These are phyloP conservation scores for Agonopterix alstromeriana DNA, from an alignment of 2,888 invertebrate species.

Conservation along the genomic window DNA sequence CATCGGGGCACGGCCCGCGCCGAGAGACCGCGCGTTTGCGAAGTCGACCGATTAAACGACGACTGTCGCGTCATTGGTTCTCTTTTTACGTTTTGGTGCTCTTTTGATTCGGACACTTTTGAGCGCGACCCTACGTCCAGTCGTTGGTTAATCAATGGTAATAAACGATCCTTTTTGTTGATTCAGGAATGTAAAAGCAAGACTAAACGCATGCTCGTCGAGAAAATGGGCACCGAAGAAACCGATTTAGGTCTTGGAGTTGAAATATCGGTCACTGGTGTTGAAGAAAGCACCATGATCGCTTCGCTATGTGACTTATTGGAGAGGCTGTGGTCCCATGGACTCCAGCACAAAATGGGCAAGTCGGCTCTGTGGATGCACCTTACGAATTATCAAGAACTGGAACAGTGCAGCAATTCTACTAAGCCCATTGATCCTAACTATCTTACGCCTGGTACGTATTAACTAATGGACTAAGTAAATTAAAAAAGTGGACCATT, in stretches of 20 bases:
- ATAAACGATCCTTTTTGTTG: background rate
- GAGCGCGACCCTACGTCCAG: too few relatives aligned
- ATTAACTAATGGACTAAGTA: too few relatives aligned
- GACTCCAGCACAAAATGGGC: conserved; percentile 95
- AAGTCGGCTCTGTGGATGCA: conserved; percentile 99
- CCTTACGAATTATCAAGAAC: conserved; percentile 91
- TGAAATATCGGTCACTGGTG: conserved; percentile 82
- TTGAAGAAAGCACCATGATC: conserved; percentile 98
- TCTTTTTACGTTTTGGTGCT: too few relatives aligned
- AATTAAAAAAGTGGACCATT: background rate
- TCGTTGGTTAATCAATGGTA: too few relatives aligned
- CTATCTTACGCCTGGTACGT: conserved; percentile 71
- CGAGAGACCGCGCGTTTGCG: too few relatives aligned
- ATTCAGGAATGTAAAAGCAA: conserved; percentile 91
- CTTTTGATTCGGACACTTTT: too few relatives aligned
- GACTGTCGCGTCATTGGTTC: too few relatives aligned
- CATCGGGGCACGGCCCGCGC: too few relatives aligned
- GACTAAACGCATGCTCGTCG: conserved; percentile 99
- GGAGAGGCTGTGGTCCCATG: conserved; percentile 98
- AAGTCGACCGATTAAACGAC: too few relatives aligned
- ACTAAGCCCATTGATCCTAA: conserved; percentile 72
- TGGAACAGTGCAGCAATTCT: conserved; percentile 80
- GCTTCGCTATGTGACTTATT: conserved; percentile 98
- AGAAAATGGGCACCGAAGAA: conserved; percentile 98
- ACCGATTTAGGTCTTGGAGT: conserved; percentile 93